Evolutionary conservation across 1,140 invertebrate species (phyloP).

Genomic region (Heliconius nattereri): DNA sequence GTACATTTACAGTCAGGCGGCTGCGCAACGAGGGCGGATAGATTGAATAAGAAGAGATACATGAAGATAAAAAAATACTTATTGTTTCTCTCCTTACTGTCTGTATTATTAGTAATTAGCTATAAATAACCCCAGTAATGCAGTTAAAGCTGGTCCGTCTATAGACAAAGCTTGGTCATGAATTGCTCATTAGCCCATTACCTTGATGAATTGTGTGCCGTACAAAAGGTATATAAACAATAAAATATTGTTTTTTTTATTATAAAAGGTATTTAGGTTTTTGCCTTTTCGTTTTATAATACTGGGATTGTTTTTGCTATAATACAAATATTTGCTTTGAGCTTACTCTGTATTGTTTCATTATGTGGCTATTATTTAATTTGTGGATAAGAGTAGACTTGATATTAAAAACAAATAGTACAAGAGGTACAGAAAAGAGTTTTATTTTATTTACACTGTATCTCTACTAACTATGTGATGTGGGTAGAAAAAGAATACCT

Average conservation of each 20-base stretch:
- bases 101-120: not conserved
- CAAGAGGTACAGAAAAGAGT: too few relatives aligned
- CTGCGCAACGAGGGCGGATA: too few relatives aligned
- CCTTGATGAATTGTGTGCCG: conserved; percentile 15
- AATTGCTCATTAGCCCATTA: conserved; percentile 21
- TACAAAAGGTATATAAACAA: not conserved
- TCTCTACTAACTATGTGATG: not conserved
- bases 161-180: not conserved
- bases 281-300: not conserved
- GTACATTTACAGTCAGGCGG: not conserved
- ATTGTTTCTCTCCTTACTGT: not conserved
- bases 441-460: not conserved
- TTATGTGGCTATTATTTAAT: too few relatives aligned
- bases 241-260: conserved; percentile 7
- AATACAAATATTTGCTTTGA: not conserved
- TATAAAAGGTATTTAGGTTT: not conserved
- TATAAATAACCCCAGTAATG: not conserved
- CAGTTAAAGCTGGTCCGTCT: conserved; percentile 4
- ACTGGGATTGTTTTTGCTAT: not conserved
- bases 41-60: too few relatives aligned
- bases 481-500: not conserved
- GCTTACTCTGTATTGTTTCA: too few relatives aligned
- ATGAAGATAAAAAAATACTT: not conserved
- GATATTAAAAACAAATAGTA: too few relatives aligned
- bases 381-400: too few relatives aligned